phyloP scores from a whole-genome alignment of 2,888 invertebrate species.

The Zygothrica quintamaculata region DNA sequence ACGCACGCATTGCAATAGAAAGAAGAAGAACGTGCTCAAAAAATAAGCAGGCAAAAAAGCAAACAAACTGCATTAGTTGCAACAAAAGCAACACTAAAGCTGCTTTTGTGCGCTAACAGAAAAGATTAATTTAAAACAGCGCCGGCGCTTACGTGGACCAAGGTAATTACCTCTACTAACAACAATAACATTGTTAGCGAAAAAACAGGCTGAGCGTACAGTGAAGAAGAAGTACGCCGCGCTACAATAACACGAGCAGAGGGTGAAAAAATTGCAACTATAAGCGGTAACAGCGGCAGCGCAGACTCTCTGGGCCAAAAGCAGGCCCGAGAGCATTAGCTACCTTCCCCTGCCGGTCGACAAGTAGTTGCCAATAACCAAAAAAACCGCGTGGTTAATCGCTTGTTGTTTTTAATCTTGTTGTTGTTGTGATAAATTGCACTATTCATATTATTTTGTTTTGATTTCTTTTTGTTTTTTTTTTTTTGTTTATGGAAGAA shows the following conservation, averaged over 20 bases:
- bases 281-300: slow-evolving; percentile 30
- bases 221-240: slow-evolving; percentile 51
- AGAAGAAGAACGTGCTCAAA: slow-evolving; percentile 69
- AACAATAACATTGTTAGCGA: slow-evolving; percentile 33
- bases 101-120: not conserved
- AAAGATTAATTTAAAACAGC: slow-evolving; percentile 3
- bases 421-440: slow-evolving; percentile 22
- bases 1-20: slow-evolving; percentile 61
- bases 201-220: slow-evolving; percentile 5
- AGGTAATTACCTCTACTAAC: slow-evolving; percentile 31
- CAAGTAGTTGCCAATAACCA: slow-evolving; percentile 47
- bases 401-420: slow-evolving; percentile 20
- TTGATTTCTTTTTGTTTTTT: no score
- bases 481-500: not conserved
- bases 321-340: slow-evolving; percentile 23
- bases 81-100: slow-evolving; percentile 4
- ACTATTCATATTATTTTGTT: slow-evolving; percentile 22
- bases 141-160: slow-evolving; percentile 13
- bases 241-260: slow-evolving; percentile 46
- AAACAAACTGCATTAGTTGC: slow-evolving; percentile 49
- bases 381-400: slow-evolving; percentile 48
- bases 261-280: slow-evolving; percentile 49
- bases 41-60: slow-evolving; percentile 29
- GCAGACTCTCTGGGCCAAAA: slow-evolving; percentile 44
- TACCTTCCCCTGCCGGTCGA: slow-evolving; percentile 13